Evolutionary conservation across 2,113 vertebrate species (phyloP), one percentile per base, ranked within the genome.

Genomic region (Periophthalmus modestus): DNA sequence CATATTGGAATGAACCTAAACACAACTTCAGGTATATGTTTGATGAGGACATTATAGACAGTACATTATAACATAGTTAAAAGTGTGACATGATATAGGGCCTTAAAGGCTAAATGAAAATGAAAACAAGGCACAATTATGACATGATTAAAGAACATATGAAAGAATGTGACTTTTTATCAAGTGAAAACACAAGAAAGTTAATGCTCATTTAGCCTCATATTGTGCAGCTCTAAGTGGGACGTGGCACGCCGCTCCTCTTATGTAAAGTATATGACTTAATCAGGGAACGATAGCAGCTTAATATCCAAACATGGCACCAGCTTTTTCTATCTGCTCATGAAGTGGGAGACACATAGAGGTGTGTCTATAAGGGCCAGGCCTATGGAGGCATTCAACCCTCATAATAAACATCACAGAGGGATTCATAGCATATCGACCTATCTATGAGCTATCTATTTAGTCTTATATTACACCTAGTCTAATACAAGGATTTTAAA

Each of bases 291-390:
- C 39, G 68, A 77, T 66, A 46, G 66, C 66, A 74, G 72, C 23
- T 46, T 54, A 24, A 59, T 59, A 66, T 77, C 74, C 48, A 76
- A 57, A 48, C 39, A 62, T 67, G 59, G 33, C 43, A 87, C 74
- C 82, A 83, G 82, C 75, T 83, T 80, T 59, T 82, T 79, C 47
- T 23, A 77, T 75, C 73, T 75, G 54, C 70, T 62, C 21, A 23
- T 39, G 70, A 50, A 57, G 62, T 67, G 69, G 66, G 58, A 23
- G 62, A 55, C 59, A 69, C 16, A 66, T 72, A 48, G 65, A 74
- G 47, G 65, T 72, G 24, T 55, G 52, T 55, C 7, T 55, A 21
- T 58, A 59, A 59, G 57, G 23, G 57, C 55, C 55, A 21, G 54
- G n/a, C n/a, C 54, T 55, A 9, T 12, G 6, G 7, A 21, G 54